Base-by-base conservation (phyloP, 2,797 vertebrate species). In the Lithobates pipiens region DNA sequence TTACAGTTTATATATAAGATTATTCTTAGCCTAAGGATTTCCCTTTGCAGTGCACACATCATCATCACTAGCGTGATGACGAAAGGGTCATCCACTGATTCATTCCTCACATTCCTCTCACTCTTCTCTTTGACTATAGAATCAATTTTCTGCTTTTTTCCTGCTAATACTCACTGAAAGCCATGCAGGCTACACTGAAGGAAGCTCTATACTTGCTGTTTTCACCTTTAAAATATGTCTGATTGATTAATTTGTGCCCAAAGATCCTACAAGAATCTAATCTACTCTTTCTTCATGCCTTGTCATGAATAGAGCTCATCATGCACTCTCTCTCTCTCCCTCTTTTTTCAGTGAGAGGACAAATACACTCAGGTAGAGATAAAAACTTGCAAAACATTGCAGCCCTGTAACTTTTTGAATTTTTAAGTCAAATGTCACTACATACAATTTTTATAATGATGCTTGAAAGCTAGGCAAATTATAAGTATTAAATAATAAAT, bases 141-240 rank as follows among this genome's bases (percentile, higher is more conserved):
- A 68, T 16, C 77, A 46, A 29, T 44, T 11, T 36, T 27, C 25
- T 11, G 39, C 34, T 25, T 68, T 78, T 78, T 25, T 68, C 11
- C 63, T 29, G 36, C 65, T 78, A 79, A 79, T 79, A 50, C 39
- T 39, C 69, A 69, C 16, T 79, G 77, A 79, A 79, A 78, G 77
- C 63, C 18, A 46, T 65, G 61, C 42, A 69, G 36, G 21, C 61
- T 63, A 68, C 42, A 79, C 36, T 79, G n/a, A 69, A 46, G 42
- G 63, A 69, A 25, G 67, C 42, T 32, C 25, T 46, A 23, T 75
- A 15, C 15, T 29, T 46, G 25, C 73, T 27, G 73, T 44, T 50
- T 75, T 50, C 44, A 73, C 36, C 39, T 71, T 71, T 10, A 71
- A 39, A 71, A 71, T 32, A 73, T 72, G 70, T 72, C 70, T 72